Conservation (phyloP, 2,113 vertebrate genomes). For the Hippocampus mohnikei region DNA sequence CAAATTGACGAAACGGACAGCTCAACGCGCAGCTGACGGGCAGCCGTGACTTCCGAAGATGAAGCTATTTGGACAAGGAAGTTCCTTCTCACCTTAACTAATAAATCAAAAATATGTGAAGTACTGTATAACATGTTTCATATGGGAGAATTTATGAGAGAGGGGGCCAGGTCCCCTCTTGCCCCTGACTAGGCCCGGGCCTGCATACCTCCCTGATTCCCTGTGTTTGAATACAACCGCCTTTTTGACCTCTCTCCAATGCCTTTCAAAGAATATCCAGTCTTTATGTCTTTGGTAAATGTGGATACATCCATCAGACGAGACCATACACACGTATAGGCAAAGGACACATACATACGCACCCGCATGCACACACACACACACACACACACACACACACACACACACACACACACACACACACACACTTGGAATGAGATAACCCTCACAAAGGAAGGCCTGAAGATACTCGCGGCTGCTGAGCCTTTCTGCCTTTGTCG, state of each 20-base stretch:
- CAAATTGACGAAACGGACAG: too few relatives aligned
- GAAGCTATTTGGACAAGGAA: too few relatives aligned
- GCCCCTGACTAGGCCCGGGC: too few relatives aligned
- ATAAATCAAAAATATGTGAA: too few relatives aligned
- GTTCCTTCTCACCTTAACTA: too few relatives aligned
- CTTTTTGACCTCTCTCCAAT: background rate
- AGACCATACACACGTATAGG: background rate
- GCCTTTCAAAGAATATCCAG: constrained; percentile 21
- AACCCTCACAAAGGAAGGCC: constrained; percentile 29
- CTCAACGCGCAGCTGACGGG: too few relatives aligned
- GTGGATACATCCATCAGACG: background rate
- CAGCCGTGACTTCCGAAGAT: too few relatives aligned
- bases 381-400: background rate
- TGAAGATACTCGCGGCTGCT: constrained; percentile 21
- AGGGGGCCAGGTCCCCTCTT: too few relatives aligned
- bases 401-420: background rate
- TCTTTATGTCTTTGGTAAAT: constrained; percentile 14
- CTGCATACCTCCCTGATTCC: background rate
- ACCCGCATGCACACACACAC: background rate
- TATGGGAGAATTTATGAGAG: too few relatives aligned
- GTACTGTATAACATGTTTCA: too few relatives aligned
- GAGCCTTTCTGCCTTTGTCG: constrained; percentile 40
- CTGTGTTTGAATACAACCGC: background rate
- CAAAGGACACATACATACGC: background rate
- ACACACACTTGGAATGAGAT: constrained; percentile 17